phyloP scores from a whole-genome alignment of 2,113 vertebrate species.

The Pachyramphus minor region DNA sequence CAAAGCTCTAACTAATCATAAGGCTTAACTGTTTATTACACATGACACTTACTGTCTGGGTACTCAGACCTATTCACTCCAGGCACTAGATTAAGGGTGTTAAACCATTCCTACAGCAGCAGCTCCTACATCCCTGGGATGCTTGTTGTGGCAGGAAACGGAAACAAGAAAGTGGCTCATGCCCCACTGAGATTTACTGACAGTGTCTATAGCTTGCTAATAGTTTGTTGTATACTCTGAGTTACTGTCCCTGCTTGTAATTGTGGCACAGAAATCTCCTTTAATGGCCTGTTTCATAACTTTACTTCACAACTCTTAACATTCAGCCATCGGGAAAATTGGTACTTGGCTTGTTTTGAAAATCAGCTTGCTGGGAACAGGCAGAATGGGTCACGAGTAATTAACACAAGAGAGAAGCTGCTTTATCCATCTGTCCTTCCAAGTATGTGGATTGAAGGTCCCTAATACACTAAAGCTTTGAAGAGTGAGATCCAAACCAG shows the following conservation, averaged over 20 bases:
- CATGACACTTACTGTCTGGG: background rate
- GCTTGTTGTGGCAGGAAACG: background rate
- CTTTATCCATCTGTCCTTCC: background rate
- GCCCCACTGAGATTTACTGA: background rate
- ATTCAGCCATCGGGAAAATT: constrained; percentile 24
- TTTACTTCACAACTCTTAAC: background rate
- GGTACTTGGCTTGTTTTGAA: constrained; percentile 19
- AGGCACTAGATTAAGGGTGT: background rate
- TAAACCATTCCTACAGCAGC: background rate
- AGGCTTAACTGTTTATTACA: background rate
- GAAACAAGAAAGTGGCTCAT: background rate
- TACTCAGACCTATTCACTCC: background rate
- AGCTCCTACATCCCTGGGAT: background rate
- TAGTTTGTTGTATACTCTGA: background rate
- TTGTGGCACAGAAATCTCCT: background rate
- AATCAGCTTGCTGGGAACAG: background rate
- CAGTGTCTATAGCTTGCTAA: background rate
- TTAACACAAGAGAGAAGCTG: background rate
- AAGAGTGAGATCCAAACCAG: background rate
- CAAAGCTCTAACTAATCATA: background rate
- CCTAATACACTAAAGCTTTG: background rate
- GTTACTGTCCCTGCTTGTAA: background rate
- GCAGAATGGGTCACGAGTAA: background rate
- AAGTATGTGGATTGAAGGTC: background rate
- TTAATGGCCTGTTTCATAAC: background rate